Conservation (phyloP, 2,888 invertebrate genomes). For the Pachymerium ferrugineum region DNA sequence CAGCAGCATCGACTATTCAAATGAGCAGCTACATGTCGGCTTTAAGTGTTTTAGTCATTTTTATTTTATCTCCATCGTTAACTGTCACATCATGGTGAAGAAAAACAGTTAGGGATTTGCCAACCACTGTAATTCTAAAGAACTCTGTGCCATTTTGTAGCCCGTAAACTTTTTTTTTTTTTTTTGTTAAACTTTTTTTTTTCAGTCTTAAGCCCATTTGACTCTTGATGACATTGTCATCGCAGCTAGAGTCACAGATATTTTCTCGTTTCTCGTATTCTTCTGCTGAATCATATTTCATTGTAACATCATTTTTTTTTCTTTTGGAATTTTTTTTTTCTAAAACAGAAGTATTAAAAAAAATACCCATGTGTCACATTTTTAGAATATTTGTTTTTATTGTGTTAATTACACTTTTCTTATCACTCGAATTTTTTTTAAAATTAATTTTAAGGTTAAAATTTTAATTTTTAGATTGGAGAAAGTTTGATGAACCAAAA, state of each 20-base stretch:
- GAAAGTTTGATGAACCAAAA: too few relatives aligned
- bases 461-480: too few relatives aligned
- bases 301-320: background rate
- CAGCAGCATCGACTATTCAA: background rate
- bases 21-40: background rate
- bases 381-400: too few relatives aligned
- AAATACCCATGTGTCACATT: too few relatives aligned
- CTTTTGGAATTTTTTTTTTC: background rate
- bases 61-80: background rate
- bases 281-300: too few relatives aligned
- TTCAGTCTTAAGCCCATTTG: background rate
- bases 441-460: too few relatives aligned
- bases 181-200: background rate
- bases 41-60: constrained; percentile 16
- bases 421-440: too few relatives aligned
- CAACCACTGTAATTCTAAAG: background rate
- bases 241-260: background rate
- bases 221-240: background rate
- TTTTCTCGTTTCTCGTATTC: too few relatives aligned
- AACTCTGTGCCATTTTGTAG: background rate
- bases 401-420: too few relatives aligned
- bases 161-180: background rate
- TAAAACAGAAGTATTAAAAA: too few relatives aligned
- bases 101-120: background rate
- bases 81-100: background rate